Conservation (phyloP, 2,888 invertebrate species). For the Sympetrum striolatum region DNA sequence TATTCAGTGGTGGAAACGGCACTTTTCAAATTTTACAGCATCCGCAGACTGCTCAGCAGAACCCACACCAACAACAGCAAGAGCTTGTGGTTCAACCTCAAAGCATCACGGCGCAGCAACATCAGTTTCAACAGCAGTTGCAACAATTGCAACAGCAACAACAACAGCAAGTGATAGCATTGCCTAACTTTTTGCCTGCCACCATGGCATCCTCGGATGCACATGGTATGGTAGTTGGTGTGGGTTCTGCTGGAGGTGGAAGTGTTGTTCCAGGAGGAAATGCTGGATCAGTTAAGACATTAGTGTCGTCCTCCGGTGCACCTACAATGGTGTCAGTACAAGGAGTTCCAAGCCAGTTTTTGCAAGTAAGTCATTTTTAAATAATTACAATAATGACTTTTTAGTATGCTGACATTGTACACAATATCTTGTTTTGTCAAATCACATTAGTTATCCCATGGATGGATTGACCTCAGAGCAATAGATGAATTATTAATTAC, state of each 20-base stretch:
- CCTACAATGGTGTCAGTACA: conserved; percentile 61
- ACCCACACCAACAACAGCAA: conserved; percentile 44
- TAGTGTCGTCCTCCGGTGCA: conserved; percentile 38
- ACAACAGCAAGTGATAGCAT: conserved; percentile 44
- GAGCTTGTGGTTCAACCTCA: conserved; percentile 46
- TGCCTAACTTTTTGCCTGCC: conserved; percentile 40
- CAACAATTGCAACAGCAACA: conserved; percentile 56
- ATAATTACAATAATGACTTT: no score
- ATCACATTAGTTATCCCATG: no score
- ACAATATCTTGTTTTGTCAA: no score
- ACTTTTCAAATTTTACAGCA: conserved; percentile 53
- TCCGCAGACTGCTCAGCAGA: conserved; percentile 55
- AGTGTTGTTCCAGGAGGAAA: background rate
- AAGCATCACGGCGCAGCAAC: conserved; percentile 36
- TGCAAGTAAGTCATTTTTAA: conserved; percentile 57
- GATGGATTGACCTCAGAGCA: no score
- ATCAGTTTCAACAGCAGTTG: conserved; percentile 54
- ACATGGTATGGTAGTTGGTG: conserved; percentile 22
- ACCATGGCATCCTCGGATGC: conserved; percentile 24
- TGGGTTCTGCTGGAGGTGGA: background rate
- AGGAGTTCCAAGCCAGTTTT: conserved; percentile 63
- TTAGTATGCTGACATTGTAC: no score
- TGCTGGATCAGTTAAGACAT: background rate
- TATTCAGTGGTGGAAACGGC: conserved; percentile 34
- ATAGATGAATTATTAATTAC: no score